phyloP scores from a whole-genome alignment of 2,113 vertebrate species.

The Lampris megalopsis region DNA sequence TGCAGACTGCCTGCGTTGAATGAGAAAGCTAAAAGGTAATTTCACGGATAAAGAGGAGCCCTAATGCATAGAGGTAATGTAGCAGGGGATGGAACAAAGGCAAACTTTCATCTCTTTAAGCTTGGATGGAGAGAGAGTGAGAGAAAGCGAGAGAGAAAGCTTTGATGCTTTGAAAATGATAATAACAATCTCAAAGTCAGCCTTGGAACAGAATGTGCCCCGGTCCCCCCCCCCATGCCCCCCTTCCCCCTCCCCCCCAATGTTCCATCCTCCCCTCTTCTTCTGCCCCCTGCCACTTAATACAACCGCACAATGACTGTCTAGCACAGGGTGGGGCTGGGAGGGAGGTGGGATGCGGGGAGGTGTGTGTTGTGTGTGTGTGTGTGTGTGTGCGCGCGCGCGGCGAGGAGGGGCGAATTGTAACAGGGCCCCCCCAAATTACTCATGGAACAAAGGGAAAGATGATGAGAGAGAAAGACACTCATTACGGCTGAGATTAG shows the following conservation, averaged over 20 bases:
- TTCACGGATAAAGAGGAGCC: conserved; percentile 88
- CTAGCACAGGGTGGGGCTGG: conserved; percentile 71
- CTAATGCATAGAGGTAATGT: conserved; percentile 89
- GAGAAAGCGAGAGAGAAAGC: conserved; percentile 81
- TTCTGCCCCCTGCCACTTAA: conserved; percentile 82
- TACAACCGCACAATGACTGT: conserved; percentile 80
- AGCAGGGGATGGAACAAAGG: conserved; percentile 88
- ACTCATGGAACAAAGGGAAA: conserved; percentile 81
- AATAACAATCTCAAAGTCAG: conserved; percentile 88
- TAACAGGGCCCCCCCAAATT: conserved; percentile 77
- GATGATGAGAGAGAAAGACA: conserved; percentile 71
- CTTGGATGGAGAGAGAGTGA: conserved; percentile 85
- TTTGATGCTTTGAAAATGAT: conserved; percentile 91
- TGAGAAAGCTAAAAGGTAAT: conserved; percentile 90
- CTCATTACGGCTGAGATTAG: conserved; percentile 79
- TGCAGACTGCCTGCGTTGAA: conserved; percentile 85
- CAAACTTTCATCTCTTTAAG: conserved; percentile 90
- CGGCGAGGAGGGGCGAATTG: conserved; percentile 57
- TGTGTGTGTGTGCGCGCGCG: no score
- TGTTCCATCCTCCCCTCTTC: conserved; percentile 70
- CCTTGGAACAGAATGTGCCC: conserved; percentile 80
- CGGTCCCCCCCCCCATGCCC: neutral
- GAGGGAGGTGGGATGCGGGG: conserved; percentile 13
- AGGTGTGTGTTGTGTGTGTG: neutral
- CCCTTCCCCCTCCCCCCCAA: conserved; percentile 37